Evolutionary conservation across 1,140 invertebrate genomes (phyloP), one percentile per base, ranked within the genome.

Genomic region (Drosophila tristis): DNA sequence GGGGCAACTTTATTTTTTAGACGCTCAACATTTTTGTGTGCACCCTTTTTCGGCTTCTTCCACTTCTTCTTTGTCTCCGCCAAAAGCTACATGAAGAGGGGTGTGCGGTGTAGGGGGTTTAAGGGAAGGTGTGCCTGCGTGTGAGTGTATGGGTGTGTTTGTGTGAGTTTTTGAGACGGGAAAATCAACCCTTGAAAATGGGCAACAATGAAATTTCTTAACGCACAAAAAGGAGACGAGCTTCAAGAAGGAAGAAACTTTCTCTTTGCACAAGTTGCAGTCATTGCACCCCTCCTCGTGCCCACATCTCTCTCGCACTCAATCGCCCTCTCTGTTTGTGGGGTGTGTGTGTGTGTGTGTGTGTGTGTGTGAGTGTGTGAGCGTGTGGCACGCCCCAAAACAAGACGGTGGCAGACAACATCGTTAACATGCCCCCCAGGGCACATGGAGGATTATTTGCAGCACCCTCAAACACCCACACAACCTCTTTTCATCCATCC

Each of bases 141-240:
- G 8, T 13, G 35, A 4, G 11, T 39, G 35, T 39, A 9, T 6
- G 35, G 16, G 16, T 11, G 11, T 13, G 9, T 39, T 4, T 39
- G 35, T 39, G 11, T 39, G 35, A 5, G 35, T 39, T 11, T 13
- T 39, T 39, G 23, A 64, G 61, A 65, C 51, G 47, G 20, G 65
- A 67, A 70, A 70, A 70, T 39, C 66, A 70, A 70, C 66, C 66
- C 66, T 70, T 48, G 53, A 70, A 70, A 74, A 74, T 64, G 71
- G 71, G 59, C 70, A 75, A 75, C 71, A 75, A 74, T 74, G 70
- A 75, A 80, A 76, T 80, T 72, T 75, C 78, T 80, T 71, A 76
- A 67, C 72, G 61, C 50, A 54, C 20, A 50, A 39, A 35, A 39
- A 25, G 16, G 50, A 35, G 47, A 45, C 65, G 11, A 57, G 64